Evolutionary conservation across 35 echinoderm and acorn worm genomes (phyloP), one percentile per base, ranked within the genome.

Genomic region (Ophiothrix spiculata): DNA sequence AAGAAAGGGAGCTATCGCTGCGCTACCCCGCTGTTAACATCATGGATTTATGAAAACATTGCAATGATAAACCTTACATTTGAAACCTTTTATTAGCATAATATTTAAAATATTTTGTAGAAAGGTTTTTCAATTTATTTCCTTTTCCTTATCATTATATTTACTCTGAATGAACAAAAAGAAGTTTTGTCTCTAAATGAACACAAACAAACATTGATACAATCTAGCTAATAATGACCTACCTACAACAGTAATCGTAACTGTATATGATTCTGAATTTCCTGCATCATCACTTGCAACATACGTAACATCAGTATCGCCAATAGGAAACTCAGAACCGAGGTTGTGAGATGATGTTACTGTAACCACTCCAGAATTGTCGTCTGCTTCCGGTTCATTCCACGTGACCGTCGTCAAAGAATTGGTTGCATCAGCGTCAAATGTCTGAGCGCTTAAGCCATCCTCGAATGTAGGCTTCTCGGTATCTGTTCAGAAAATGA

Each of bases 201-300:
- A 54, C 45, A 54, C 45, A 54, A 11, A 54, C 8, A 54, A 69
- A 69, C 60, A n/a, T n/a, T n/a, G n/a, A n/a, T n/a, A n/a, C n/a
- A n/a, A n/a, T n/a, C n/a, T n/a, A n/a, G n/a, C n/a, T n/a, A n/a
- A n/a, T n/a, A n/a, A n/a, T n/a, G n/a, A 25, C 60, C 2, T 69
- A 69, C 60, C 60, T 10, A 28, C 29, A n/a, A 69, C 60, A 69
- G 25, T 69, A 12, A 69, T 25, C 3, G 23, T 6, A n/a, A 69
- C 3, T 69, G 60, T 69, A 69, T 6, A 69, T n/a, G 60, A 69
- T 4, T 15, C 60, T 25, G 3, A 25, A 69, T 69, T 69, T 25
- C 89, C 89, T 13, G 80, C 39, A 28, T 37, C 39, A 84, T 95
- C 93, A 21, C 31, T 77, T 13, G 93, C 93, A 23, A 77, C 75